Evolutionary conservation across 2,113 vertebrate genomes (phyloP), one percentile per base, ranked within the genome.

Genomic region (Colossoma macropomum): DNA sequence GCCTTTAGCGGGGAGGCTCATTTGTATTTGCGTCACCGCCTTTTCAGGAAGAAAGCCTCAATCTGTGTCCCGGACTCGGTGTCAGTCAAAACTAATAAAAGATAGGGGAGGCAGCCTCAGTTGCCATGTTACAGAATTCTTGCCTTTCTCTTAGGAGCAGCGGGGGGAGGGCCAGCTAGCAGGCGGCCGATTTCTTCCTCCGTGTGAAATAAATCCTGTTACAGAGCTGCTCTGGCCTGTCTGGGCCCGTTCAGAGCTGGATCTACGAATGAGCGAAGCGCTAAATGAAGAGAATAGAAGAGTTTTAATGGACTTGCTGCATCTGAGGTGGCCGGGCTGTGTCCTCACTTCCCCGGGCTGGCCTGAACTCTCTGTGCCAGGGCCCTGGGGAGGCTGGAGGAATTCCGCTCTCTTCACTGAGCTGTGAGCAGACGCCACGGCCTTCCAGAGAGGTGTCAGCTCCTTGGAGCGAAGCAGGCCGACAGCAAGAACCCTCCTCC

Each of bases 321-420:
- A n/a, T 25, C 69, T 70, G 30, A 27, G 71, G 19, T 28, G 62
- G 38, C 19, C 17, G 63, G 54, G 54, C 82, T 3, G 41, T 27
- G 85, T 85, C 66, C 65, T 73, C 68, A 30, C 86, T 85, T 90
- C 76, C 56, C 82, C 74, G 72, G 83, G 81, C 83, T 87, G 83
- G 71, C 86, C 87, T 93, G 92, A 94, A 92, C 92, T 89, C 84
- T 88, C 81, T 68, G 69, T 92, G 90, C 32, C 41, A 82, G 68
- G 86, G 80, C 92, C 87, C 81, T 28, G 60, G 91, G 89, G 91
- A 90, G 62, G 41, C 21, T 60, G 85, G 63, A 74, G 66, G 84
- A 86, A 80, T 86, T 81, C 68, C 86, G 81, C 80, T 72, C 75
- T 76, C 81, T 73, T 52, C 88, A 52, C 86, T 86, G 9, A 54